Evolutionary conservation across 2,888 invertebrate species (phyloP), one percentile per base, ranked within the genome.

Genomic region (Sericinus montela): DNA sequence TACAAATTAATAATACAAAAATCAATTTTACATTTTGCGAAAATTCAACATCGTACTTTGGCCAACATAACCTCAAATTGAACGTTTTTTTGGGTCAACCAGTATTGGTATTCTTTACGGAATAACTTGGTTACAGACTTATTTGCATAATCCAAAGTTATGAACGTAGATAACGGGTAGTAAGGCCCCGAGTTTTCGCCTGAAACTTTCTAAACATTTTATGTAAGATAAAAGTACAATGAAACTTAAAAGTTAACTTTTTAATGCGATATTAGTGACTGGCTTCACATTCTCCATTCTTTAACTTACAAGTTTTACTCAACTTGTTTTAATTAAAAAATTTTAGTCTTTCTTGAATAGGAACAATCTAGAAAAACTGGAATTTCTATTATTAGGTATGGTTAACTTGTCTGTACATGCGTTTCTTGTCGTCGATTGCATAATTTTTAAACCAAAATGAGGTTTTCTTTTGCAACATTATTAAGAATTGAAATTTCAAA

Each of bases 11-110:
- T 65, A 62, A 52, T 52, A 45, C 54, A 60, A 59, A 23, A 25
- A 30, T 52, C 54, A 30, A 23, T 19, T 45, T 8, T 9, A n/a
- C 64, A 62, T 53, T 29, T 54, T 57, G 51, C 53, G 48, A 65
- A 66, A 57, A 55, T 62, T 39, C 19, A 49, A 55, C 59, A 58
- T 65, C 66, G 60, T 60, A 57, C 51, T 53, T 28, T 41, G 19
- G 15, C 50, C 29, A 37, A 41, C 43, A 54, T 62, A 62, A 60
- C 62, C 61, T 61, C 54, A 53, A 42, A 53, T 41, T 15, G 49
- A 52, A 54, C 53, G 57, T 57, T 74, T 81, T n/a, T 86, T 78
- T 76, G 71, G 81, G 87, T 83, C 84, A 85, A 73, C 76, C 80
- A 80, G 76, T n/a, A n/a, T n/a, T 75, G 74, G 11, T 76, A 74